Percentiles rank a stretch among this genome's conserved stretches.
Conservation (phyloP, 2,113 vertebrate species). For the Sarotherodon lohbergeri region DNA sequence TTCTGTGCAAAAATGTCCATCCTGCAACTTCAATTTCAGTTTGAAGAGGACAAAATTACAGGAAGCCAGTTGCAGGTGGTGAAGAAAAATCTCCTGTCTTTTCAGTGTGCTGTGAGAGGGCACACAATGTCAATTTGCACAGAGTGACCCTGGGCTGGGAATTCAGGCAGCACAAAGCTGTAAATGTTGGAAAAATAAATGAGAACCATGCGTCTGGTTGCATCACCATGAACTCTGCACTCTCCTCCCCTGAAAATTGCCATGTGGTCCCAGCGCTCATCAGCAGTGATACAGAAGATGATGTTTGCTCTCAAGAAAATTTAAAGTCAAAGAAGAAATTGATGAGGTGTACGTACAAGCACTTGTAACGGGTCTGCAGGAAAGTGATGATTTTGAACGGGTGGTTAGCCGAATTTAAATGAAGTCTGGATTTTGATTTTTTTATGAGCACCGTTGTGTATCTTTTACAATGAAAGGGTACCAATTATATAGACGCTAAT, state of each 20-base stretch:
- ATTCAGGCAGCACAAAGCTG: background rate
- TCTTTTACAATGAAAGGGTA: fast-evolving
- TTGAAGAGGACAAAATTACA: background rate
- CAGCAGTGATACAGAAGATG: background rate
- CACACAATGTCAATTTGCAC: background rate
- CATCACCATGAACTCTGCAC: background rate
- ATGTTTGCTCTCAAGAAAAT: background rate
- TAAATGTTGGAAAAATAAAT: background rate
- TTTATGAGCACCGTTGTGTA: background rate
- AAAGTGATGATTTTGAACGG: background rate
- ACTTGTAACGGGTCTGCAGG: background rate
- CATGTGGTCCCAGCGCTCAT: background rate
- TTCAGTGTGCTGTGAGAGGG: background rate
- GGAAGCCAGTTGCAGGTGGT: background rate
- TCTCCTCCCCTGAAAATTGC: background rate
- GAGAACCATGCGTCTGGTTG: background rate
- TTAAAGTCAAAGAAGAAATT: background rate
- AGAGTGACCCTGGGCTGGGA: background rate
- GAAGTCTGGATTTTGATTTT: background rate
- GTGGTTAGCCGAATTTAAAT: fast-evolving
- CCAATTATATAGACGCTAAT: background rate
- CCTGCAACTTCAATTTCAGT: background rate
- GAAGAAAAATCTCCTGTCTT: background rate
- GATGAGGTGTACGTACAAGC: background rate
- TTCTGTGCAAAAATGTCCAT: background rate